These are phyloP conservation scores for Laupala kohalensis DNA, from an alignment of 1,140 invertebrate genomes.

Conservation along the genomic window DNA sequence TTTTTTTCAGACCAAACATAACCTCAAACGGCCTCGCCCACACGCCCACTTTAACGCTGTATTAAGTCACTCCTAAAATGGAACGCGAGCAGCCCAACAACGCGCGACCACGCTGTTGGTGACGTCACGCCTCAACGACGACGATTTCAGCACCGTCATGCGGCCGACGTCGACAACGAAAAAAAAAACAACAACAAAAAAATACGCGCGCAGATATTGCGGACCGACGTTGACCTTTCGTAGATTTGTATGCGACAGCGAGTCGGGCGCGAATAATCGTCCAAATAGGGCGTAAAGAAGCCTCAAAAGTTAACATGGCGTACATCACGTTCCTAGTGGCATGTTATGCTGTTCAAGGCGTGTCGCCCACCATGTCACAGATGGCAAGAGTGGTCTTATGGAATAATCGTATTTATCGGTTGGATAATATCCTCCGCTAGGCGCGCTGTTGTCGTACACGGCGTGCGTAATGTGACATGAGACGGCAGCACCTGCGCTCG, in stretches of 20 bases:
- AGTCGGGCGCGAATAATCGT: neutral
- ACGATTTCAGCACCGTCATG: neutral
- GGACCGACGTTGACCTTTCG: neutral
- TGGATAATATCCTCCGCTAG: neutral
- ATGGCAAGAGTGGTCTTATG: too few species aligned
- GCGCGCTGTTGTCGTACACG: neutral
- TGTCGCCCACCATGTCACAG: too few species aligned
- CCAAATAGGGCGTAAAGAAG: neutral
- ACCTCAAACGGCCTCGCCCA: neutral
- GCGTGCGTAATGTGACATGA: neutral
- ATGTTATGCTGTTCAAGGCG: neutral
- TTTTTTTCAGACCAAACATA: neutral
- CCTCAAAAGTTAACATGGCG: neutral
- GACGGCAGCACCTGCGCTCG: neutral
- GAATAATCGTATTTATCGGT: neutral
- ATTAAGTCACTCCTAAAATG: neutral
- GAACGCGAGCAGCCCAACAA: too few species aligned
- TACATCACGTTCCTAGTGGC: neutral
- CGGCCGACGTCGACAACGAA: neutral
- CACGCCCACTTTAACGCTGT: neutral
- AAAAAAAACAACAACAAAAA: neutral
- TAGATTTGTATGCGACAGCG: neutral
- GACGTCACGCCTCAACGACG: neutral
- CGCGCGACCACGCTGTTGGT: neutral
- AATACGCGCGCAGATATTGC: neutral